Percentiles rank a stretch among this genome's conserved stretches.
Evolutionary conservation across 2,888 invertebrate genomes (phyloP).

Genomic region (Pseudococcus viburni): DNA sequence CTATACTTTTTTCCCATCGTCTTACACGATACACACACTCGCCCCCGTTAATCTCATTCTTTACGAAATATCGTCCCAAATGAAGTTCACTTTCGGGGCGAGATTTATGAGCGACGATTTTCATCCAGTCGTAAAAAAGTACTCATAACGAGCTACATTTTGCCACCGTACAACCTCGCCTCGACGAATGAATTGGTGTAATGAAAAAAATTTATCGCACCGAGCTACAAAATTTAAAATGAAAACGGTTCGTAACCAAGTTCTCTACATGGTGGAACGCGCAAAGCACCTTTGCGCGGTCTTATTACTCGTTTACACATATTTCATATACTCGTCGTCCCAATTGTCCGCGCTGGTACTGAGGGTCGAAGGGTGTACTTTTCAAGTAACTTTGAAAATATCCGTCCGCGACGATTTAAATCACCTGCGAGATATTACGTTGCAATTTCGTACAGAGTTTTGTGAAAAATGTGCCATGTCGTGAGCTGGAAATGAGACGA

Average conservation of each 20-base stretch:
- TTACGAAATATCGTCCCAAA: slow-evolving; percentile 26
- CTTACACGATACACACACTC: slow-evolving; percentile 17
- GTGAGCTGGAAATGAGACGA: no score
- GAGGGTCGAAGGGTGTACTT: background rate
- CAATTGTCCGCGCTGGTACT: background rate
- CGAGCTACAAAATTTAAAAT: slow-evolving; percentile 46
- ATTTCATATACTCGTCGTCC: slow-evolving; percentile 1
- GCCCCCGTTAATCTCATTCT: slow-evolving; percentile 2
- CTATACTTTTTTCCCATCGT: background rate
- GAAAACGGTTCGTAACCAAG: slow-evolving; percentile 18
- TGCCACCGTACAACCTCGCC: slow-evolving; percentile 39
- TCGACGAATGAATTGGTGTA: slow-evolving; percentile 48
- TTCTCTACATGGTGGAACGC: background rate
- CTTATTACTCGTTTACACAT: slow-evolving; percentile 32
- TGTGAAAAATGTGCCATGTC: no score
- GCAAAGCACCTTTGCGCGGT: background rate
- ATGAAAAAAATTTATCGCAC: slow-evolving; percentile 51
- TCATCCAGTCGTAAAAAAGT: slow-evolving; percentile 44
- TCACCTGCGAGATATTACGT: background rate
- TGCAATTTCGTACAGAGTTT: background rate
- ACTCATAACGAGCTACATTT: slow-evolving; percentile 36
- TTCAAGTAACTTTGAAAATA: background rate
- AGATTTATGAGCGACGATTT: slow-evolving; percentile 44
- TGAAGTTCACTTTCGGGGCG: slow-evolving; percentile 36
- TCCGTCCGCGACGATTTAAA: background rate